Conservation (phyloP, 2,797 vertebrate genomes). For the Pristis pectinata region DNA sequence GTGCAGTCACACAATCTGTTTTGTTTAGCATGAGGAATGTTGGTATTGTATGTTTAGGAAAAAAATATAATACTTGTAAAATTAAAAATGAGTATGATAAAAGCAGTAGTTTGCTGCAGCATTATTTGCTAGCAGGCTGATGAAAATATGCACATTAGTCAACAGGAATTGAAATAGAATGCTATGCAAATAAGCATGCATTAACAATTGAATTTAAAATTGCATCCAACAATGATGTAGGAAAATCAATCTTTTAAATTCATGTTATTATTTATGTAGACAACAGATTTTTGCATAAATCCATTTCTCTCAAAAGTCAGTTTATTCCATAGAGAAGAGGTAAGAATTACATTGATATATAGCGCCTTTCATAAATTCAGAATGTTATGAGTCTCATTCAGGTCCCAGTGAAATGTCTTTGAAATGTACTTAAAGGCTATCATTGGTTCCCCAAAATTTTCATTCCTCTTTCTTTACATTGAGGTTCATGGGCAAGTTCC, state of each 20-base stretch:
- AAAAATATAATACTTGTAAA: neutral
- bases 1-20: neutral
- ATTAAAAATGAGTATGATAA: neutral
- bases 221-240: neutral
- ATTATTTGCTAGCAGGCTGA: neutral
- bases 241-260: no score
- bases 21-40: neutral
- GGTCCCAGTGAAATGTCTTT: neutral
- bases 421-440: neutral
- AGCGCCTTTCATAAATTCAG: neutral
- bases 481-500: neutral
- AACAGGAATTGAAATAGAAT: slow-evolving; percentile 6
- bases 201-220: neutral
- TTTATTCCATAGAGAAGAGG: neutral
- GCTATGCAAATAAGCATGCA: neutral
- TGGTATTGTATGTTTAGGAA: neutral
- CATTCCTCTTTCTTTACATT: neutral
- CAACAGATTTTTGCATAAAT: no score
- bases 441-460: neutral
- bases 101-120: neutral
- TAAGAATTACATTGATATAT: neutral
- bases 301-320: no score
- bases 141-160: neutral
- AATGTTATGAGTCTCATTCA: neutral
- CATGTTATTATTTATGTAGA: no score